These are phyloP conservation scores for Microplitis deprimator DNA, from an alignment of 2,888 invertebrate genomes.

Conservation along the genomic window DNA sequence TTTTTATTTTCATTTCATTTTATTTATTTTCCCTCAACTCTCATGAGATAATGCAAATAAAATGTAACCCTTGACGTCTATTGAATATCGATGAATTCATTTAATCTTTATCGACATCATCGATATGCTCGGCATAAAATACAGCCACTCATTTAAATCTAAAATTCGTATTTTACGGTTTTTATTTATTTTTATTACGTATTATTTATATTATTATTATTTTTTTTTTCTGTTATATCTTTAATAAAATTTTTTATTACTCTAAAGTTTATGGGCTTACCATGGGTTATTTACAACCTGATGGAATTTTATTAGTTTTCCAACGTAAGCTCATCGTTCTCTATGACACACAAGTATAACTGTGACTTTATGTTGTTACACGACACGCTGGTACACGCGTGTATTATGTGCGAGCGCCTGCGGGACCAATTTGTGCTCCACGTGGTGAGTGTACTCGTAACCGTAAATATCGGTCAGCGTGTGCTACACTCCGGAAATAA, in stretches of 20 bases:
- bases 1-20: slow-evolving; percentile 11
- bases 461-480: slow-evolving; percentile 43
- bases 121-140: background rate
- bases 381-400: slow-evolving; percentile 13
- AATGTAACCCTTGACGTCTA: slow-evolving; percentile 8
- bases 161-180: background rate
- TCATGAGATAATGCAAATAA: slow-evolving; percentile 18
- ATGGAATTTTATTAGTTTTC: slow-evolving; percentile 21
- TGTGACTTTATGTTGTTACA: slow-evolving; percentile 30
- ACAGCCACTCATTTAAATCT: background rate
- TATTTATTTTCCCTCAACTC: background rate
- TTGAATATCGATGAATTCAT: slow-evolving; percentile 7
- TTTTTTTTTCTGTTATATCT: background rate
- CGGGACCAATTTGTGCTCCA: slow-evolving; percentile 40
- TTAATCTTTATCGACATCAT: background rate
- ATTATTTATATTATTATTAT: background rate
- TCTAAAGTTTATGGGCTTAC: background rate
- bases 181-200: background rate
- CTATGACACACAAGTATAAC: slow-evolving; percentile 31
- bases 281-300: background rate
- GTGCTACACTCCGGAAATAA: slow-evolving; percentile 42
- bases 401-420: slow-evolving; percentile 31
- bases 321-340: slow-evolving; percentile 17
- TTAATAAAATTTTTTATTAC: background rate
- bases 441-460: slow-evolving; percentile 39